These are phyloP conservation scores for Dugesia japonica DNA, from an alignment of 2,888 invertebrate species.

Conservation along the genomic window DNA sequence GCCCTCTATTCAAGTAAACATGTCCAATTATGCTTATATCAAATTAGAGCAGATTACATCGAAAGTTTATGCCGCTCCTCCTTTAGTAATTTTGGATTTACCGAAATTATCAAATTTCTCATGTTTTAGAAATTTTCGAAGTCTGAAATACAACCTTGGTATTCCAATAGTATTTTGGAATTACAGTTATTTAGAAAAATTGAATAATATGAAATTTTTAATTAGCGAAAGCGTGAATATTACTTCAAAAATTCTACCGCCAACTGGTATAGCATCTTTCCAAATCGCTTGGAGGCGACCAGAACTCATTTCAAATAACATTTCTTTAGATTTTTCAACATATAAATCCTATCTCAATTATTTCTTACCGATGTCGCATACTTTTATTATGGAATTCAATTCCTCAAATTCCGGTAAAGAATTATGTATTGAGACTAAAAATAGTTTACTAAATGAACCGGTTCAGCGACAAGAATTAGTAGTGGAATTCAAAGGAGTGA, in stretches of 20 bases:
- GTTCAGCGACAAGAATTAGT: not conserved
- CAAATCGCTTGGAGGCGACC: not conserved
- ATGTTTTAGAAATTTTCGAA: not conserved
- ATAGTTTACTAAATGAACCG: not conserved
- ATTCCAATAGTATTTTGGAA: constrained; percentile 10
- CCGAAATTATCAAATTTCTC: not conserved
- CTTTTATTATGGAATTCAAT: not conserved
- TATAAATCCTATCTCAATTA: not conserved
- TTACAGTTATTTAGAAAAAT: not conserved
- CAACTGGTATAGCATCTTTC: not conserved
- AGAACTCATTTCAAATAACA: not conserved
- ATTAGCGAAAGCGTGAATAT: not conserved
- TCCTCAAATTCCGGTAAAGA: not conserved
- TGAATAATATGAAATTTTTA: no score
- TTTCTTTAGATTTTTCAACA: not conserved
- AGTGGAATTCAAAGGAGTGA: not conserved
- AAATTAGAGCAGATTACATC: not conserved
- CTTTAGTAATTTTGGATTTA: not conserved
- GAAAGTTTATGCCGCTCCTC: not conserved
- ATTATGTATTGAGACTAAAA: not conserved
- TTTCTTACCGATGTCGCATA: not conserved
- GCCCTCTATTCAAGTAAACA: not conserved
- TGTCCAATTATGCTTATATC: not conserved
- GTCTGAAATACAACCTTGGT: not conserved
- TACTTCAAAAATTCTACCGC: not conserved